Percentiles rank a stretch among this genome's conserved stretches.
Conservation (phyloP, 1,140 invertebrate genomes). For the Cherax destructor region DNA sequence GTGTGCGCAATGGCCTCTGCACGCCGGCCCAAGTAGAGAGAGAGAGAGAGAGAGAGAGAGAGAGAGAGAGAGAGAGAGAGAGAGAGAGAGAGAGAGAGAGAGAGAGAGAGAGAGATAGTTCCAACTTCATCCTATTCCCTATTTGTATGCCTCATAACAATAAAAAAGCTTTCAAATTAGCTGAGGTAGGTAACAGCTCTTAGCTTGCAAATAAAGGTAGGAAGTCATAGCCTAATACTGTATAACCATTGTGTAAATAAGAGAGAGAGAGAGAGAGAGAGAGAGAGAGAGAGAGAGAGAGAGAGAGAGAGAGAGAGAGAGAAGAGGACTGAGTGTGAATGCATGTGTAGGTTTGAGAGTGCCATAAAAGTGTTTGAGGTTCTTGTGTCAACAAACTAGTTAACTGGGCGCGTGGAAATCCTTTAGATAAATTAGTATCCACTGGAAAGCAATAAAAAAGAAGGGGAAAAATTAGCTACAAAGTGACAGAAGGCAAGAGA, state of each 20-base stretch:
- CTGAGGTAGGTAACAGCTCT: no score
- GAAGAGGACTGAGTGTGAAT: conserved; percentile 3
- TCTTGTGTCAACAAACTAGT: no score
- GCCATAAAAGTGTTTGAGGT: no score
- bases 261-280: conserved; percentile 80
- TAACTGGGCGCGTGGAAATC: no score
- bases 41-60: conserved; percentile 77
- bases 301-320: conserved; percentile 81
- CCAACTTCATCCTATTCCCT: no score
- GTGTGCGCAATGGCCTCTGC: conserved; percentile 80
- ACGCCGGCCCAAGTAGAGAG: conserved; percentile 85
- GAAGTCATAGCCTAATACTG: no score
- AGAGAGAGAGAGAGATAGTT: background rate
- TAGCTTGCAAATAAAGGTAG: no score
- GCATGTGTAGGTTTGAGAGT: background rate
- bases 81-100: background rate
- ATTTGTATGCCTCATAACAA: no score
- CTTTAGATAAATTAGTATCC: no score
- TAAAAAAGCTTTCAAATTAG: no score
- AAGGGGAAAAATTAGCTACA: conserved; percentile 79
- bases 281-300: conserved; percentile 80
- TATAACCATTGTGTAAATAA: conserved; percentile 72
- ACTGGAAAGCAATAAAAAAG: conserved; percentile 61
- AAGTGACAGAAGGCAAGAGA: conserved; percentile 1
- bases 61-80: background rate